These are phyloP conservation scores for Leptinotarsa rubiginosa DNA, from an alignment of 2,888 invertebrate genomes.

Conservation along the genomic window DNA sequence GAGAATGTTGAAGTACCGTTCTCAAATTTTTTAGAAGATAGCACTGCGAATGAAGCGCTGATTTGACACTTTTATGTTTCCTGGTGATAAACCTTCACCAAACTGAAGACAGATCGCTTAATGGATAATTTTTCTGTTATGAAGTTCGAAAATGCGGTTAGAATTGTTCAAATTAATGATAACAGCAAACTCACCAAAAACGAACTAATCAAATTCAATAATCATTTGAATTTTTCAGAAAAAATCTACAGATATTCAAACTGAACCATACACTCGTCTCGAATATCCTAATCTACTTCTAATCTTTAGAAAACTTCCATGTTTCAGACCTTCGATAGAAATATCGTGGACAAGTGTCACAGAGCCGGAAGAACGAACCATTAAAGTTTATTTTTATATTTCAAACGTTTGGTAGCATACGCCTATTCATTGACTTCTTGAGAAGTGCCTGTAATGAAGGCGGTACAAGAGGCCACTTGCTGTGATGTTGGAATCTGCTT, in stretches of 20 bases:
- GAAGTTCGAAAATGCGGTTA: too few species aligned
- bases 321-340: constrained; percentile 23
- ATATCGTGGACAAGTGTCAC: constrained; percentile 38
- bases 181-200: too few species aligned
- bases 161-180: too few species aligned
- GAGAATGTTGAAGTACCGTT: too few species aligned
- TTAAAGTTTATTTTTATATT: constrained; percentile 44
- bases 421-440: constrained; percentile 32
- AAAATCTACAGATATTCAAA: background rate
- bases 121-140: too few species aligned
- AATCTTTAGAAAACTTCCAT: constrained; percentile 5
- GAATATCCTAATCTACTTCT: background rate
- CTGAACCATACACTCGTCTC: background rate
- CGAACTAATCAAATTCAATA: too few species aligned
- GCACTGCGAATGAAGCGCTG: too few species aligned
- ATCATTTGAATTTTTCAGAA: too few species aligned
- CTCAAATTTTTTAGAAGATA: too few species aligned
- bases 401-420: constrained; percentile 35
- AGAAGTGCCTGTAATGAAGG: background rate
- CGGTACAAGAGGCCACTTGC: constrained; percentile 29
- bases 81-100: too few species aligned
- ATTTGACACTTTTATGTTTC: too few species aligned
- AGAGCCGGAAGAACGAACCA: constrained; percentile 39
- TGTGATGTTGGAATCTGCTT: constrained; percentile 28
- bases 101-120: too few species aligned